Base-by-base conservation (phyloP, 2,888 invertebrate genomes). In the Drosophila lacicola region DNA sequence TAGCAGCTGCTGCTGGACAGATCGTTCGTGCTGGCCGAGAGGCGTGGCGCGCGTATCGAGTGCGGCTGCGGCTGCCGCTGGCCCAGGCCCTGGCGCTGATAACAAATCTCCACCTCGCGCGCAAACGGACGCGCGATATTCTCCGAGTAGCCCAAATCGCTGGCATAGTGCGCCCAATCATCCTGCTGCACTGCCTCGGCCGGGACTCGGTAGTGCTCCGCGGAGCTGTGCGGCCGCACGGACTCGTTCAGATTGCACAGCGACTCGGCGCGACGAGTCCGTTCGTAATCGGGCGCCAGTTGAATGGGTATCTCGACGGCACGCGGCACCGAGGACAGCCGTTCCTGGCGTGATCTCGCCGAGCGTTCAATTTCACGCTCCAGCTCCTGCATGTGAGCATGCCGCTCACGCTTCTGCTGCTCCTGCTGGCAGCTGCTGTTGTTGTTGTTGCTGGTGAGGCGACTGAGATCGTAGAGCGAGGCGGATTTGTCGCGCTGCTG, bases 161-260 rank as follows among this genome's bases (percentile, higher is more conserved):
- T 91, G 17, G 93, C 93, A 50, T 94, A 92, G 34, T 92, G 90
- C 51, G 93, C 88, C 94, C 94, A 94, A 74, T 94, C 94, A 29
- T 92, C 91, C 49, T 93, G 90, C 33, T 39, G 55, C 25, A 1
- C 45, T 14, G 29, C 29, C 8, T 29, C 29, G 29, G 29, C 2
- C 19, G 55, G 0, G 56, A 29, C 29, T 8, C 29, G 60, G 42
- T 80, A 41, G 55, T 79, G 47, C 8, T 85, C 88, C 11, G 67
- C 74, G 0, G 80, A 78, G 46, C 82, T 86, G 41, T 87, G 89
- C 0, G 83, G 90, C 10, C 85, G 55, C 0, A 19, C 33, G 0
- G 58, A 25, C 2, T 90, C 89, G 4, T 66, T 76, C 0, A 91
- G 74, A 65, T 91, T 90, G 56, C 91, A 91, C 84, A 91, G 76